phyloP scores from a whole-genome alignment of 2,797 vertebrate genomes.

The Macropodus opercularis region DNA sequence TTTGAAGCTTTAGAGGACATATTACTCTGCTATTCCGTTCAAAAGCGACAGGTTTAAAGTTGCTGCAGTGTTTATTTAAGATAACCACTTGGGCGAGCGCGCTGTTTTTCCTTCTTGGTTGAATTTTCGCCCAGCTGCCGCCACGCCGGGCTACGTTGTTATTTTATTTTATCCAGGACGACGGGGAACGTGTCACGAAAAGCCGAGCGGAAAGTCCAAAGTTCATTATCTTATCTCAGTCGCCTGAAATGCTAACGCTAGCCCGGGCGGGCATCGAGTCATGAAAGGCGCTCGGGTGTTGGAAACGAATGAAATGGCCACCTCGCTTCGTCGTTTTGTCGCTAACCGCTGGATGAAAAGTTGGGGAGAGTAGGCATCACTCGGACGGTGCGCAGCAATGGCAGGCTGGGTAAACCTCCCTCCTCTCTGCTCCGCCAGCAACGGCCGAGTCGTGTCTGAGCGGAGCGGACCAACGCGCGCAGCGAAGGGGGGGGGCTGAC shows the following conservation, averaged over 20 bases:
- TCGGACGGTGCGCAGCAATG: conserved; percentile 66
- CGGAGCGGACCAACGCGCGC: conserved; percentile 72
- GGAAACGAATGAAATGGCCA: conserved; percentile 12
- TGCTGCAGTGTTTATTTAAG: conserved; percentile 38
- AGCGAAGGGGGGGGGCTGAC: conserved; percentile 55
- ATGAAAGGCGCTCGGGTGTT: conserved; percentile 39
- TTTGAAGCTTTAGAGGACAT: conserved; percentile 91
- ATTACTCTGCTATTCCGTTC: conserved; percentile 77
- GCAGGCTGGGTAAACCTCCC: conserved; percentile 67
- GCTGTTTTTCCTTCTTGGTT: conserved; percentile 55
- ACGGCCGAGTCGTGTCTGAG: conserved; percentile 79
- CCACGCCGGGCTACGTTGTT: conserved; percentile 82
- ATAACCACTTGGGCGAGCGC: conserved; percentile 61
- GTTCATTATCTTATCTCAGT: conserved; percentile 82
- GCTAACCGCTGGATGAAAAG: conserved; percentile 74
- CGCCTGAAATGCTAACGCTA: conserved; percentile 39
- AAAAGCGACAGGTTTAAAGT: conserved; percentile 64
- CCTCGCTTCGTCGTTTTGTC: conserved; percentile 35
- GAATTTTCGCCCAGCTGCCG: conserved; percentile 80
- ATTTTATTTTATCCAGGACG: conserved; percentile 79
- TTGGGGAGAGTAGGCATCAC: conserved; percentile 66
- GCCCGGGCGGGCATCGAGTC: conserved; percentile 51
- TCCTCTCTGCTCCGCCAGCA: conserved; percentile 65
- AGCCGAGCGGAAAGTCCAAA: conserved; percentile 79
- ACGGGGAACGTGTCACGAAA: conserved; percentile 81